Conservation (phyloP, 2,888 invertebrate genomes). For the Drosophila percnosoma region DNA sequence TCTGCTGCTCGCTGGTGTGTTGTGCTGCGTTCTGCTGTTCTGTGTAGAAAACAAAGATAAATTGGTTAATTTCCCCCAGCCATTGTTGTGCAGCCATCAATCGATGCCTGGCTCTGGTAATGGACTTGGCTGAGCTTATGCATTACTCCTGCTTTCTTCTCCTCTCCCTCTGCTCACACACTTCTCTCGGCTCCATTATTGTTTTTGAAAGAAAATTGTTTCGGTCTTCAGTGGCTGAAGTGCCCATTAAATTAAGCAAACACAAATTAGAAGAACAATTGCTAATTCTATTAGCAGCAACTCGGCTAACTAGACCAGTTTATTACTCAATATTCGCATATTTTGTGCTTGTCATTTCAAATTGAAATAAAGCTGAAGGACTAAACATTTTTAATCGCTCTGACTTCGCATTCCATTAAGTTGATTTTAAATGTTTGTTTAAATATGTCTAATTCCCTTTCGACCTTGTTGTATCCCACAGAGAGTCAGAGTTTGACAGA, state of each 20-base stretch:
- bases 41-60: conserved; percentile 84
- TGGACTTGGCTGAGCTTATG: conserved; percentile 83
- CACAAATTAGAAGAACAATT: conserved; percentile 53
- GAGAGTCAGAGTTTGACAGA: conserved; percentile 8
- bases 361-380: neutral
- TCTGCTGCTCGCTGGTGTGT: conserved; percentile 14
- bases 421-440: neutral
- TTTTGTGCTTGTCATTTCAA: conserved; percentile 1
- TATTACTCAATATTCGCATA: conserved; percentile 4
- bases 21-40: conserved; percentile 37
- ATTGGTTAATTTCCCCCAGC: conserved; percentile 84
- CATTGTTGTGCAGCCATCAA: conserved; percentile 84
- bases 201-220: conserved; percentile 42
- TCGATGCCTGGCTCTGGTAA: conserved; percentile 83
- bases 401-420: neutral
- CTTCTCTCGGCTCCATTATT: conserved; percentile 27
- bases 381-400: neutral
- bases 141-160: conserved; percentile 58
- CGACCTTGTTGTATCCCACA: conserved; percentile 31
- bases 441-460: neutral
- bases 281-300: conserved; percentile 36
- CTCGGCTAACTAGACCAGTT: conserved; percentile 17
- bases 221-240: conserved; percentile 33
- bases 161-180: conserved; percentile 9
- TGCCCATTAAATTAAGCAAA: conserved; percentile 55